A percentile compares a stretch with the other conserved stretches of the same genome.
Evolutionary conservation across 92 coral and sea anemone species (phyloP).

Genomic region (Epizoanthus stellaris): DNA sequence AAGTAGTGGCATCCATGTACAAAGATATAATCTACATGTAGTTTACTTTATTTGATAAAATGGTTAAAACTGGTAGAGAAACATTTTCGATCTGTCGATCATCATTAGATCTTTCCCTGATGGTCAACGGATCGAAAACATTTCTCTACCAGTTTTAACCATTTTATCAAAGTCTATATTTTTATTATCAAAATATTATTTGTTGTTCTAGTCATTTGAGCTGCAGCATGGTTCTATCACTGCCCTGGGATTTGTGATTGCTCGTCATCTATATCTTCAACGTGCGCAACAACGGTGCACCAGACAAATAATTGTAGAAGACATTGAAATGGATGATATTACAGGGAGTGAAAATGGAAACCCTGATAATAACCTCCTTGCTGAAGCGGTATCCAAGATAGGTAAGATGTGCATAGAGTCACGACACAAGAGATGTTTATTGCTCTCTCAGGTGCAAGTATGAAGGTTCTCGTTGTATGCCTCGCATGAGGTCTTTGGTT

Average conservation of each 20-base stretch:
- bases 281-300: slow-evolving; percentile 2
- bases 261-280: slow-evolving; percentile 62
- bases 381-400: slow-evolving; percentile 48
- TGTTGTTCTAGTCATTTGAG: slow-evolving; percentile 64
- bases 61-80: neutral
- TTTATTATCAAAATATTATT: neutral
- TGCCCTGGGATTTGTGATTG: slow-evolving; percentile 82
- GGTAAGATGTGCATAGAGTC: slow-evolving; percentile 15
- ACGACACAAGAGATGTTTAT: neutral
- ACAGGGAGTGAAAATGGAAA: neutral
- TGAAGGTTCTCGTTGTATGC: too few species aligned
- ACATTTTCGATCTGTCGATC: neutral
- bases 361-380: slow-evolving; percentile 14
- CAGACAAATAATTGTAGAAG: slow-evolving; percentile 67
- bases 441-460: too few species aligned
- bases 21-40: too few species aligned
- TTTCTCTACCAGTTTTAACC: neutral
- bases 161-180: neutral
- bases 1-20: too few species aligned
- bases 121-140: too few species aligned
- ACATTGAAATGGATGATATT: slow-evolving; percentile 69
- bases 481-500: too few species aligned
- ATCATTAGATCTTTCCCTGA: too few species aligned
- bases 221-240: slow-evolving; percentile 86
- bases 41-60: neutral